phyloP scores from a whole-genome alignment of 2,888 invertebrate genomes.

The Hybos culiciformis region DNA sequence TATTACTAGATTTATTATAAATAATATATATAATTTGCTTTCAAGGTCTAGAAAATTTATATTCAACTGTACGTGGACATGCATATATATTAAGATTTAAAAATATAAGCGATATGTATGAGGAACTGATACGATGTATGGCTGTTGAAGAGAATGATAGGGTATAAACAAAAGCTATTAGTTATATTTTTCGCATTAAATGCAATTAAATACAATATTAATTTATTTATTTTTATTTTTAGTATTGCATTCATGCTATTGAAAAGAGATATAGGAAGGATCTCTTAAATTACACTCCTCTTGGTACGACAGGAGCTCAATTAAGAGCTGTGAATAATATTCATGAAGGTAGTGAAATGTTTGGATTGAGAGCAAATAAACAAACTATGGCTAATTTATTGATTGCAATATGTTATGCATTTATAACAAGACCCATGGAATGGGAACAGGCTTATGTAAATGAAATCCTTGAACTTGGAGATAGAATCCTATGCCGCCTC shows the following conservation, averaged over 20 bases:
- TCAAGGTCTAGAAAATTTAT: constrained; percentile 5
- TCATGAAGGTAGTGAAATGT: constrained; percentile 17
- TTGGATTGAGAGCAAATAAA: constrained; percentile 14
- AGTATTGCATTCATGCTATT: constrained; percentile 6
- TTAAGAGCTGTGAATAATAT: constrained; percentile 20
- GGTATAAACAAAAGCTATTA: constrained; percentile 7
- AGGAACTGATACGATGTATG: constrained; percentile 10
- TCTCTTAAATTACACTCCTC: constrained; percentile 30
- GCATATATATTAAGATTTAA: constrained; percentile 14
- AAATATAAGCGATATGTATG: constrained; percentile 16
- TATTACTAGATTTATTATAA: too few relatives aligned
- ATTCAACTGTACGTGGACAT: constrained; percentile 12
- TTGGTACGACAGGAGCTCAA: constrained; percentile 33
- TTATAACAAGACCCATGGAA: constrained; percentile 13
- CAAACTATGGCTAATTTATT: constrained; percentile 19
- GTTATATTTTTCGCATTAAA: background rate
- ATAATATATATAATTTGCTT: too few relatives aligned
- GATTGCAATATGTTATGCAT: constrained; percentile 13
- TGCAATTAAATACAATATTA: background rate
- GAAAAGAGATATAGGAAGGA: constrained; percentile 28
- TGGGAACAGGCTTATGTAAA: constrained; percentile 17
- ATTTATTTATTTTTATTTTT: constrained; percentile 1
- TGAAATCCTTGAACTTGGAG: constrained; percentile 18
- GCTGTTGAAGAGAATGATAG: constrained; percentile 16
- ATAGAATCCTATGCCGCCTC: constrained; percentile 15